phyloP scores from a whole-genome alignment of 1,140 invertebrate species.

The Drosophila kikkawai region DNA sequence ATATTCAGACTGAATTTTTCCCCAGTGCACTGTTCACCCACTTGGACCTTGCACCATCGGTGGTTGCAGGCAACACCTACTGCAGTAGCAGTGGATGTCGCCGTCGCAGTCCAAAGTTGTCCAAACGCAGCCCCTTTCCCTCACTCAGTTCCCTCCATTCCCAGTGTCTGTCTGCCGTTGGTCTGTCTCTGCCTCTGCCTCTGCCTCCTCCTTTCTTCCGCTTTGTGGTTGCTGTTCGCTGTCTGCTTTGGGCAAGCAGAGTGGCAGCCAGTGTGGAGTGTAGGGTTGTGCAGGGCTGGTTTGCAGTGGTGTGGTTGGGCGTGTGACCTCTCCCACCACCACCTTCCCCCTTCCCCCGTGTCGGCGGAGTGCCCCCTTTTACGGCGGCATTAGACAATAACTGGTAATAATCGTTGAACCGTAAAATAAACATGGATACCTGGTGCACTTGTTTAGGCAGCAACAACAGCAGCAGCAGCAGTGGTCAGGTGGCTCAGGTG shows the following conservation, averaged over 20 bases:
- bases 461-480: slow-evolving; percentile 49
- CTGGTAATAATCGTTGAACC: slow-evolving; percentile 84
- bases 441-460: slow-evolving; percentile 79
- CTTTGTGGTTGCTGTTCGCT: slow-evolving; percentile 61
- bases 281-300: slow-evolving; percentile 10
- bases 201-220: slow-evolving; percentile 19
- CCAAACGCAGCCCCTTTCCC: slow-evolving; percentile 15
- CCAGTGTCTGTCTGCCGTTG: slow-evolving; percentile 27
- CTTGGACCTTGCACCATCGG: slow-evolving; percentile 56
- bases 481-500: slow-evolving; percentile 56
- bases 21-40: slow-evolving; percentile 31
- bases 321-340: slow-evolving; percentile 19
- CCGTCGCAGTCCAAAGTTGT: slow-evolving; percentile 36
- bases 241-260: slow-evolving; percentile 11
- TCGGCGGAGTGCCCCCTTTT: slow-evolving; percentile 59
- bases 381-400: slow-evolving; percentile 78
- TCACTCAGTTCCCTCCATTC: background rate
- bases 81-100: slow-evolving; percentile 7
- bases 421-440: slow-evolving; percentile 83
- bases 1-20: background rate
- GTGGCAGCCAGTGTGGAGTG: slow-evolving; percentile 6
- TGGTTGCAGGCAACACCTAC: slow-evolving; percentile 74
- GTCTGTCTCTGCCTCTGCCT: slow-evolving; percentile 23
- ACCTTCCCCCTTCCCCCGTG: slow-evolving; percentile 1
- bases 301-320: slow-evolving; percentile 19